Evolutionary conservation across 2,797 vertebrate genomes (phyloP), one percentile per base, ranked within the genome.

Genomic region (Allobates femoralis): DNA sequence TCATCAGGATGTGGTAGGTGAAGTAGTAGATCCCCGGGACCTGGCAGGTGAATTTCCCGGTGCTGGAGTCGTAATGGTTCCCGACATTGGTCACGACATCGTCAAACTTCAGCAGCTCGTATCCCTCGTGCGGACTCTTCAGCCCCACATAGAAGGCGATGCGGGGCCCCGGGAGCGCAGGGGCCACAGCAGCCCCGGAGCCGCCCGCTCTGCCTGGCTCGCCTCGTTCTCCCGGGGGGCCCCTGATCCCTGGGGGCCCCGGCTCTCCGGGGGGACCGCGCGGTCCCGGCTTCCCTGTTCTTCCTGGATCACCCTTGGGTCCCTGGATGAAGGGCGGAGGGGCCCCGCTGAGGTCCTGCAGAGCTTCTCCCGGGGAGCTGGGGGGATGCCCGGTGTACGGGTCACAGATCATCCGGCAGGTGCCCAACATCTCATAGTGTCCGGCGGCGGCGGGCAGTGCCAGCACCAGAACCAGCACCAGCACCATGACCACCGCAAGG

Each of bases 381-480:
- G 94, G 88, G n/a, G 80, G 74, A 62, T 77, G 85, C 4, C 85
- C 85, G 88, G 89, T 95, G 93, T 98, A 97, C 0, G 97, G 97
- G 93, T 99, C 97, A 85, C 97, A 99, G 66, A 98, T 97, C 97
- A 99, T 99, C 90, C 97, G 95, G 89, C 97, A 98, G 90, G 97
- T 97, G 90, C 97, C 97, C 96, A 98, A 95, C 97, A 99, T 99
- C 93, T 99, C 97, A 87, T 97, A 99, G 90, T 96, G 96, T 53
- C 95, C 96, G 3, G 94, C 93, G 86, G 94, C 93, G 10, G 92
- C 91, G 30, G 94, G 93, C 90, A 96, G 94, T 66, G 97, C 92
- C 89, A 96, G 92, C 89, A 98, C 90, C 1, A 96, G 97, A 77
- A 98, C 93, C 90, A 98, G 91, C 84, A 93, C 92, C 86, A 98